Conservation (phyloP, 2,888 invertebrate genomes). For the Oasisia sp. region DNA sequence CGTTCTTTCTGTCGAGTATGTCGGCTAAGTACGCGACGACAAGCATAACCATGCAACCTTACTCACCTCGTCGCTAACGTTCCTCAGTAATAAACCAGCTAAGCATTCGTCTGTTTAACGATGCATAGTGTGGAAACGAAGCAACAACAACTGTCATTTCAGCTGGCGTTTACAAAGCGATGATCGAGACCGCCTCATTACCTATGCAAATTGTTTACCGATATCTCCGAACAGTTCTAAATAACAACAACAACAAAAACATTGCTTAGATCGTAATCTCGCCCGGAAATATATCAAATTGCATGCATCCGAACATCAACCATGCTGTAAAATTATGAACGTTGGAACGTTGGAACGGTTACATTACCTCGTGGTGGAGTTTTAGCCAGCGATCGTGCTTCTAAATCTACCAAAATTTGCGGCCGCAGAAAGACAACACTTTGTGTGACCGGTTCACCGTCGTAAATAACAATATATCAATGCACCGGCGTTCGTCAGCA, state of each 20-base stretch:
- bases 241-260: conserved; percentile 17
- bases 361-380: conserved; percentile 10
- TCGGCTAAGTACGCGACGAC: conserved; percentile 6
- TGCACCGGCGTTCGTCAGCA: conserved; percentile 22
- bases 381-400: conserved; percentile 19
- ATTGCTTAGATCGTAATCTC: neutral
- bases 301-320: neutral
- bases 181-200: conserved; percentile 12
- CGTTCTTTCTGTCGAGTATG: neutral
- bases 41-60: neutral
- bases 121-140: neutral
- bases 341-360: neutral
- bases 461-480: conserved; percentile 61
- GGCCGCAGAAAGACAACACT: conserved; percentile 54
- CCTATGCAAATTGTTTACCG: conserved; percentile 7
- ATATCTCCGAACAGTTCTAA: neutral
- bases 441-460: conserved; percentile 51
- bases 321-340: neutral
- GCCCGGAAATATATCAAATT: neutral
- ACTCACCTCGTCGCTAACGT: neutral
- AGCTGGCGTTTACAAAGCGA: neutral
- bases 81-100: neutral
- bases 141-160: neutral
- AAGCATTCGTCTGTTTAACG: conserved; percentile 8
- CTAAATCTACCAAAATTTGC: conserved; percentile 40